Conservation (phyloP, 2,888 invertebrate genomes). For the Xanthorhoe spadicearia region DNA sequence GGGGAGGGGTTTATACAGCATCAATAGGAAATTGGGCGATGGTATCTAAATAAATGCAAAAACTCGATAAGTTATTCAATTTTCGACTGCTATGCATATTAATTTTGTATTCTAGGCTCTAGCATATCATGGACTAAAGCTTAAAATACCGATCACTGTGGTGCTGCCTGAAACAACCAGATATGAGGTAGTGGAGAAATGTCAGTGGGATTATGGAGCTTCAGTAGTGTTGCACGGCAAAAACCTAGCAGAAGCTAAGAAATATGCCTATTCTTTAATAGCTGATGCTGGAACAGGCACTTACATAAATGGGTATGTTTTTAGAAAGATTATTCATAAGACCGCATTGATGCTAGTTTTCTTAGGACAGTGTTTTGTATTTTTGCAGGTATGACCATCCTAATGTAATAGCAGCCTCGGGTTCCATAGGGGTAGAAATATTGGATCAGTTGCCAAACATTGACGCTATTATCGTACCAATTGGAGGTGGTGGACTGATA, state of each 20-base stretch:
- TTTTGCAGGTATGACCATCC: constrained; percentile 93
- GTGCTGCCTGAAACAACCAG: constrained; percentile 94
- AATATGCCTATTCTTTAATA: constrained; percentile 88
- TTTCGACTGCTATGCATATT: not conserved
- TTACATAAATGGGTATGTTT: constrained; percentile 92
- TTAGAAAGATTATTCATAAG: not conserved
- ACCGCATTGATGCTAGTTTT: not conserved
- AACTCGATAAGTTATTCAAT: not conserved
- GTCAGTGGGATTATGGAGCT: constrained; percentile 89
- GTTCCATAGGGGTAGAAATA: constrained; percentile 95
- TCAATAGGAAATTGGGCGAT: constrained; percentile 96
- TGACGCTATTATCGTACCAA: constrained; percentile 94
- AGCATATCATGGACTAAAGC: constrained; percentile 88
- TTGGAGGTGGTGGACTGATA: constrained; percentile 95
- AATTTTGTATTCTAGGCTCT: constrained; percentile 69
- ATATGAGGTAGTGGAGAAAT: constrained; percentile 92
- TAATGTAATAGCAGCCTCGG: constrained; percentile 95
- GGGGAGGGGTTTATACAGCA: constrained; percentile 92
- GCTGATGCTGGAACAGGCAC: constrained; percentile 84
- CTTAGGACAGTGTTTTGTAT: constrained; percentile 2
- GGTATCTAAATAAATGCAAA: constrained; percentile 46
- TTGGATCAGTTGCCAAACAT: constrained; percentile 92
- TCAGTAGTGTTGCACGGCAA: constrained; percentile 90
- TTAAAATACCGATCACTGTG: constrained; percentile 89
- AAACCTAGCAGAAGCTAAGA: constrained; percentile 91